Conservation (phyloP, 2,888 invertebrate species). For the Antheraea assamensis region DNA sequence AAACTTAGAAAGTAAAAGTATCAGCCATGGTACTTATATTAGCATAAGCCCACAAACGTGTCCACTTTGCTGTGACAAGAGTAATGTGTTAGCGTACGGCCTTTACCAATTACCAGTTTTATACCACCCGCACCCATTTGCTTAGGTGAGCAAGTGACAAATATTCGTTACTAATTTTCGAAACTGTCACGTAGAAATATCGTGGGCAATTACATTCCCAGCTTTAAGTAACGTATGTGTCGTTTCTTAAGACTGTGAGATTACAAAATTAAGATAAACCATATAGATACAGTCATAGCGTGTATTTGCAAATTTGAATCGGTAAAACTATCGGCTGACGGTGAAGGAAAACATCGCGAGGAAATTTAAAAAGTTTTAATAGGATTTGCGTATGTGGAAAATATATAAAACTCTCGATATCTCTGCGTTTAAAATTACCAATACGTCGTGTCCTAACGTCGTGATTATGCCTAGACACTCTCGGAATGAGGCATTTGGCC, state of each 20-base stretch:
- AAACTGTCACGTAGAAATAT: neutral
- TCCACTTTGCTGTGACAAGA: conserved; percentile 48
- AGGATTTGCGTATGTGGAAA: too few relatives aligned
- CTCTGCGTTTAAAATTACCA: too few relatives aligned
- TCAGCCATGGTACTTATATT: conserved; percentile 38
- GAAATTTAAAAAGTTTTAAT: too few relatives aligned
- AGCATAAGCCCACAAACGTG: conserved; percentile 51
- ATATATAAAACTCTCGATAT: too few relatives aligned
- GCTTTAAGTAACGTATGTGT: neutral
- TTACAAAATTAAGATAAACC: neutral
- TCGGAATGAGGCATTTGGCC: too few relatives aligned
- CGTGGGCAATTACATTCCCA: neutral
- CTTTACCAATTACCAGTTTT: conserved; percentile 47
- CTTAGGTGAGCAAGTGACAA: conserved; percentile 29
- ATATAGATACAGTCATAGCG: neutral
- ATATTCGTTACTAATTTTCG: neutral
- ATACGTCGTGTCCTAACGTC: too few relatives aligned
- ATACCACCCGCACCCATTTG: conserved; percentile 33
- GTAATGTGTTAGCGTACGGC: conserved; percentile 67
- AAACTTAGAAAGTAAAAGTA: conserved; percentile 58
- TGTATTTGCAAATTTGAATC: too few relatives aligned
- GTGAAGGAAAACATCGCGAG: too few relatives aligned
- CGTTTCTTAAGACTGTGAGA: neutral
- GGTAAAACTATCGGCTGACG: too few relatives aligned
- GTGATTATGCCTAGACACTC: too few relatives aligned